Evolutionary conservation across 1,140 invertebrate genomes (phyloP), one percentile per base, ranked within the genome.

Genomic region (Cherax quadricarinatus): DNA sequence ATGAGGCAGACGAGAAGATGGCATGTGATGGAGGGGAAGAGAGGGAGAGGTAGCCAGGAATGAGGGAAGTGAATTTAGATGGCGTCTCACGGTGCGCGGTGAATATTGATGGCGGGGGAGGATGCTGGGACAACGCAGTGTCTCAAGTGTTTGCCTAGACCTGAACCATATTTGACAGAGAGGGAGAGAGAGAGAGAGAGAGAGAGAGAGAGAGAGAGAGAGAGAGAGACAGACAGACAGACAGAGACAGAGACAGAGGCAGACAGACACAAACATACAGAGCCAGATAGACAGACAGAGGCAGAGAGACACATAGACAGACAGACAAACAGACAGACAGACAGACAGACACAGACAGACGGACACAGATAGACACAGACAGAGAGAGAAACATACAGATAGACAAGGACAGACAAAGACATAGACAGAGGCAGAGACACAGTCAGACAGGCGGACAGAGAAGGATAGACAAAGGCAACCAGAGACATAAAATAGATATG

Each of bases 191-290:
- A 75, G 24, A 75, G 70, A 75, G 70, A 75, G 70, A 75, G 24
- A 75, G 70, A 30, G 70, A 30, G 70, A 30, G 66, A 30, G 70
- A 75, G 82, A 82, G 80, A 82, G 80, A 82, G 30, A 48, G 62
- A 66, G 62, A 66, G 62, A 66, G 62, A 66, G 62, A 66, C 14
- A 66, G 62, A 66, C 14, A 66, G 62, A 66, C 4, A 66, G 62
- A 66, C 10, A 66, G 62, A 66, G 80, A 82, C 48, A 82, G 80
- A 84, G 82, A 66, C 57, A 84, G n/a, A 62, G 53, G 62, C 53
- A 84, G 53, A 84, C 53, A 84, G 82, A 84, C 48, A 84, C 57
- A 84, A n/a, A n/a, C n/a, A n/a, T n/a, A n/a, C n/a, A n/a, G 81
- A 83, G 81, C 66, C 48, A 84, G 82, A 84, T 14, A 84, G 82